Evolutionary conservation across 1,140 invertebrate genomes (phyloP), one percentile per base, ranked within the genome.

Genomic region (Achroia grisella): DNA sequence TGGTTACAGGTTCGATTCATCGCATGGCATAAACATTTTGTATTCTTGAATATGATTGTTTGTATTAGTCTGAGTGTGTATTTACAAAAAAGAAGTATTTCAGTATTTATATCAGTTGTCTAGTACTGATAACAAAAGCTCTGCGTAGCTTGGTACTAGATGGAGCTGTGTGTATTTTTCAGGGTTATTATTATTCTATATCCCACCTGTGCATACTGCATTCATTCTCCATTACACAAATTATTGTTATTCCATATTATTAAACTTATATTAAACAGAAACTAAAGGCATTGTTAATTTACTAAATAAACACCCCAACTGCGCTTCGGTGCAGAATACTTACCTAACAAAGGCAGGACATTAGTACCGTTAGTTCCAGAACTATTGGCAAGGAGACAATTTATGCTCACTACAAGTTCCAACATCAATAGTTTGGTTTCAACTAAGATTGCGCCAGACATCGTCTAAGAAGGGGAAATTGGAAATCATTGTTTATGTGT

Each of bases 341-440:
- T 23, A 23, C 17, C 17, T 23, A 23, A 23, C 17, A 23, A 23
- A 23, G 17, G 17, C 17, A 40, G 49, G 48, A 52, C 53, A 60
- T 56, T 56, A 56, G 52, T 56, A 3, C 17, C 17, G 17, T 60
- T 55, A 60, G 52, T 56, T 62, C 54, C 31, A 34, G 23, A 52
- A 56, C 50, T 62, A 62, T 62, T 48, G 58, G 54, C 30, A 34
- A 35, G 41, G 41, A 51, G 27, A 48, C 56, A 53, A 62, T 62
- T 62, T 54, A 62, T 62, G 54, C 44, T 56, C 40, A 39, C 48
- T 61, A 43, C 50, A 62, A 62, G 49, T 23, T 62, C 52, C 29
- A 31, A 46, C 35, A 47, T 49, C 48, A 23, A 23, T 23, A 56
- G 53, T 56, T 59, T 42, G 42, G 13, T 31, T 32, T 39, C 15